Evolutionary conservation across 2,797 vertebrate genomes (phyloP).

Genomic region (Hypotaenidia philippensis): DNA sequence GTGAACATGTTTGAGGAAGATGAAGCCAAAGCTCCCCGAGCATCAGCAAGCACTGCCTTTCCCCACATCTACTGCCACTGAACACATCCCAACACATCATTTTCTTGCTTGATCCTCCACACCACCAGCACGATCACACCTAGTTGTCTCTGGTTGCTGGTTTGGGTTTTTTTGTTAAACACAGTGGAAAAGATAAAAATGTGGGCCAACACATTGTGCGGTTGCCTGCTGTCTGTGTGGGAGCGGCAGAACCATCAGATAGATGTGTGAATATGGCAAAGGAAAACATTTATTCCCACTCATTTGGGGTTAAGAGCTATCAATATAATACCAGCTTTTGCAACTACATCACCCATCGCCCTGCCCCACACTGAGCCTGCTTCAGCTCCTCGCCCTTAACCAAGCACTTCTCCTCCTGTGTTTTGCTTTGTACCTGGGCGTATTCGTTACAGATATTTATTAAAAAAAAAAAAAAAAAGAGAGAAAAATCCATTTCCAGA

Average conservation of each 20-base stretch:
- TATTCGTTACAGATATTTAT: not conserved
- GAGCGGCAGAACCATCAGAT: not conserved
- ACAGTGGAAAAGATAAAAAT: not conserved
- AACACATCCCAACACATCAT: not conserved
- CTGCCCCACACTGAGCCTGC: not conserved
- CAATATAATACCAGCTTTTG: rapidly evolving
- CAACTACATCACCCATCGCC: not conserved
- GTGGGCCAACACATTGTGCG: too few species aligned
- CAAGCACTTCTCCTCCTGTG: rapidly evolving
- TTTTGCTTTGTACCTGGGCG: rapidly evolving
- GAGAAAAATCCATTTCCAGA: slow-evolving; percentile 23
- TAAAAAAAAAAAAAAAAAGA: not conserved
- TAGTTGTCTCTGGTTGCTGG: too few species aligned
- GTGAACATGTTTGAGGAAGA: rapidly evolving
- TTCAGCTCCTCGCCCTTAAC: not conserved
- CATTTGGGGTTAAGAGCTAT: not conserved
- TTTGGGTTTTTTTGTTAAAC: not conserved
- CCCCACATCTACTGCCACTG: not conserved
- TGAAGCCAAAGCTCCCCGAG: not conserved
- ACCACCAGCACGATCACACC: rapidly evolving
- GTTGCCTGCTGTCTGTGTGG: not conserved
- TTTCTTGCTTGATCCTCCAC: not conserved
- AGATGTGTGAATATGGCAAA: not conserved
- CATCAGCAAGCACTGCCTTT: not conserved
- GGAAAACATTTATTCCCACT: not conserved